These are phyloP conservation scores for Stomorhina lunata DNA, from an alignment of 2,888 invertebrate genomes.

Conservation along the genomic window DNA sequence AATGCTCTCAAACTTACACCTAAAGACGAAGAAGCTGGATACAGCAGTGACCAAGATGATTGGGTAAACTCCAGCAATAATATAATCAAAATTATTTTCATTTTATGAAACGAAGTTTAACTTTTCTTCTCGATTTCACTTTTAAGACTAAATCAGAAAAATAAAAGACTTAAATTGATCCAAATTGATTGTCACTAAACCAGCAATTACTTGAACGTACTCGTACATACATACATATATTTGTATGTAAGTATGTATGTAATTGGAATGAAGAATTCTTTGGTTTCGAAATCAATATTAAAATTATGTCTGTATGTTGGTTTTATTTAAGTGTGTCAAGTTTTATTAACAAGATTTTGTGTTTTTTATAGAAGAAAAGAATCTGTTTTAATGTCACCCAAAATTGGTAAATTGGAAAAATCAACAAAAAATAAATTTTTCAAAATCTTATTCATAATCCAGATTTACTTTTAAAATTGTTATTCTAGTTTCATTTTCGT, in stretches of 20 bases:
- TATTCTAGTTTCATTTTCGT: constrained; percentile 21
- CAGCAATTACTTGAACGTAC: too few relatives aligned
- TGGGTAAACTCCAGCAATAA: not conserved
- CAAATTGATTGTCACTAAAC: not conserved
- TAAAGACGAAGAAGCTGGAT: constrained; percentile 69
- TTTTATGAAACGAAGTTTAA: not conserved
- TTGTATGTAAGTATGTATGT: not conserved
- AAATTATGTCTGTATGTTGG: not conserved
- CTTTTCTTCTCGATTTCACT: not conserved
- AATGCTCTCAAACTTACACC: constrained; percentile 66
- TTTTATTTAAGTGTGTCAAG: constrained; percentile 3
- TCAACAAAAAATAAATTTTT: constrained; percentile 15
- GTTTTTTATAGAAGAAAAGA: not conserved
- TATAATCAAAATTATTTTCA: constrained; percentile 9
- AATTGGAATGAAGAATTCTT: constrained; percentile 26
- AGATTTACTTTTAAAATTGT: not conserved
- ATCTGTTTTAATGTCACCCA: constrained; percentile 2
- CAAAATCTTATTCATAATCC: not conserved
- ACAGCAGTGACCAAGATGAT: constrained; percentile 62
- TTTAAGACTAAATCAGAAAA: constrained; percentile 2
- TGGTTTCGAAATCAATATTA: too few relatives aligned
- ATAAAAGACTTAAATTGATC: not conserved
- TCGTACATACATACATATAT: too few relatives aligned
- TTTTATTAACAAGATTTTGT: constrained; percentile 43
- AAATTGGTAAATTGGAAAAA: constrained; percentile 10